Conservation (phyloP, 2,113 vertebrate species). For the Chinchilla lanigera region DNA sequence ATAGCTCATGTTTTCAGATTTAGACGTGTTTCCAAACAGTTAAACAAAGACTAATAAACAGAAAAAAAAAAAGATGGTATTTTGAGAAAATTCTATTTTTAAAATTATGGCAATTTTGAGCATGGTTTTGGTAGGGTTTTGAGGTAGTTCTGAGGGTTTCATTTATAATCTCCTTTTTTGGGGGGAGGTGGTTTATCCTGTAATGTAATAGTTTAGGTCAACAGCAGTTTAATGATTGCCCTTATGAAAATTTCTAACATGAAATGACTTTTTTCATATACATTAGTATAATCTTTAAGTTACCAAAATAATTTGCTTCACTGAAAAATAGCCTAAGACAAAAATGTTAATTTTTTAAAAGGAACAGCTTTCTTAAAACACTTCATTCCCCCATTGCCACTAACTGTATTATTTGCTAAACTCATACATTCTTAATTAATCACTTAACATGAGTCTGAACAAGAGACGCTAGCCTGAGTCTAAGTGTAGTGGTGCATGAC, state of each 20-base stretch:
- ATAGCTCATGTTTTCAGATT: slow-evolving; percentile 20
- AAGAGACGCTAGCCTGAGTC: not conserved
- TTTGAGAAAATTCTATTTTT: not conserved
- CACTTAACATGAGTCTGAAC: not conserved
- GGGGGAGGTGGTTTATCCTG: not conserved
- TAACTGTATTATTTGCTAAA: slow-evolving; percentile 66
- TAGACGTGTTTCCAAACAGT: not conserved
- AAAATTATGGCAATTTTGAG: not conserved
- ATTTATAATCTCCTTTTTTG: not conserved
- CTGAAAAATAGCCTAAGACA: slow-evolving; percentile 41
- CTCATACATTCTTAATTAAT: slow-evolving; percentile 70
- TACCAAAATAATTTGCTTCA: slow-evolving; percentile 47
- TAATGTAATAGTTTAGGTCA: slow-evolving; percentile 29
- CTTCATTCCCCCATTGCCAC: not conserved
- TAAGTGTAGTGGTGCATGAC: too few relatives aligned
- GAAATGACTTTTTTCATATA: not conserved
- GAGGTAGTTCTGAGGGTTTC: not conserved
- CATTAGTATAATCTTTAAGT: not conserved
- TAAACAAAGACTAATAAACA: slow-evolving; percentile 49
- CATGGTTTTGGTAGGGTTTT: too few relatives aligned
- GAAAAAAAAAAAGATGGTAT: not conserved
- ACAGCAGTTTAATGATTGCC: not conserved
- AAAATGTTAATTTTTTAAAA: slow-evolving; percentile 39
- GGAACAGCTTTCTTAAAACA: not conserved
- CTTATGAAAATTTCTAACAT: slow-evolving; percentile 41